Evolutionary conservation across 2,888 invertebrate species (phyloP).

Genomic region (Phoenoteleia sp.): DNA sequence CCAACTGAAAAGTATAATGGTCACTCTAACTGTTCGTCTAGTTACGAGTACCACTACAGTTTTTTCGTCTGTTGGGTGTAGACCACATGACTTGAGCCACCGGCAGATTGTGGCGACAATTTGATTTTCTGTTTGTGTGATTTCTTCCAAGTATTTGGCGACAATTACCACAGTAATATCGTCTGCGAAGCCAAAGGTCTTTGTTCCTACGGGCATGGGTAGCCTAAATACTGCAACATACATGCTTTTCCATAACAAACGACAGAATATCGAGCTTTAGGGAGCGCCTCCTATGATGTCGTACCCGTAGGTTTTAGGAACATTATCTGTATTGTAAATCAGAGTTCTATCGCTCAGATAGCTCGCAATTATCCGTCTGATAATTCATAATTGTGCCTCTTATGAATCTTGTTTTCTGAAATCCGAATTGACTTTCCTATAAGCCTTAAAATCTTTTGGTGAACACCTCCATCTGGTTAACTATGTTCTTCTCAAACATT

Average conservation of each 20-base stretch:
- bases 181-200: neutral
- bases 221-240: neutral
- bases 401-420: neutral
- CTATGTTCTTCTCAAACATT: neutral
- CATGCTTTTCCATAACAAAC: neutral
- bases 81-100: neutral
- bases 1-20: slow-evolving; percentile 57
- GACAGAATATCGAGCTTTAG: neutral
- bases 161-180: too few species aligned
- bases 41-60: slow-evolving; percentile 57
- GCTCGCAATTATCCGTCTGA: neutral
- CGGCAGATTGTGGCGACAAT: slow-evolving; percentile 17
- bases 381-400: neutral
- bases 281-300: neutral
- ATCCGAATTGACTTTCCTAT: neutral
- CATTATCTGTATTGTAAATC: neutral
- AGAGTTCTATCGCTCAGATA: neutral
- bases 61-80: slow-evolving; percentile 17
- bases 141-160: too few species aligned
- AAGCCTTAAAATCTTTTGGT: neutral
- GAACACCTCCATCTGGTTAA: neutral
- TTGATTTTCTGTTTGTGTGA: neutral
- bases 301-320: too few species aligned
- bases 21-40: slow-evolving; percentile 30
- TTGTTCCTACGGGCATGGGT: neutral